Base-by-base conservation (phyloP, 2,113 vertebrate genomes). In the Aptenodytes forsteri region DNA sequence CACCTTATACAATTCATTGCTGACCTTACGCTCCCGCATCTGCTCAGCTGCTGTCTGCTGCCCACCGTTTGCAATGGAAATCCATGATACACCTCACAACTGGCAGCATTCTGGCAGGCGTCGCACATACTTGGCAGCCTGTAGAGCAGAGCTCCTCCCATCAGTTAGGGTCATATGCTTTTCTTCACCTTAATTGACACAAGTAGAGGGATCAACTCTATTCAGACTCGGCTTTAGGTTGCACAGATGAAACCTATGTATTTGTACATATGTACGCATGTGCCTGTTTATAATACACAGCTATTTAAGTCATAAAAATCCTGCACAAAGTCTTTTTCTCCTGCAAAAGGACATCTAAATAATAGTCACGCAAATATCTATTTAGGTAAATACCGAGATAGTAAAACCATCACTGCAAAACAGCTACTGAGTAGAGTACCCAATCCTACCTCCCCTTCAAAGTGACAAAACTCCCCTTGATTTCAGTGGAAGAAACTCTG, bases 181-280 rank as follows among this genome's bases (percentile, higher is more conserved):
- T 72, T 76, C 46, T 82, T 62, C 47, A 47, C 38, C 67, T 67
- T 64, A 27, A 70, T 69, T 87, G 52, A 65, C 65, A 49, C 32
- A 59, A 19, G 6, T 21, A 36, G 38, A 21, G 38, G 36, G 34
- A 65, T 59, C 40, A 54, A 20, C 17, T 47, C 77, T 12, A 7
- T 17, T 49, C 11, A 14, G 27, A 40, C 13, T 26, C 27, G 62
- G 65, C 40, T 94, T 91, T 32, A 64, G n/a, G 34, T n/a, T 77
- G 67, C 46, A 44, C 54, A 62, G 49, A 49, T 34, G 8, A 76
- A 76, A 72, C 9, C n/a, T n/a, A n/a, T n/a, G 4, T 34, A 56
- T 56, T 71, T 76, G 62, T 26, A 73, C 1, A 0, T 29, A 26
- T 1, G 8, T 20, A 56, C 1, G 5, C 36, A 44, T 3, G 5